Base-by-base conservation (phyloP, 2,113 vertebrate species). In the Megaleporinus macrocephalus region DNA sequence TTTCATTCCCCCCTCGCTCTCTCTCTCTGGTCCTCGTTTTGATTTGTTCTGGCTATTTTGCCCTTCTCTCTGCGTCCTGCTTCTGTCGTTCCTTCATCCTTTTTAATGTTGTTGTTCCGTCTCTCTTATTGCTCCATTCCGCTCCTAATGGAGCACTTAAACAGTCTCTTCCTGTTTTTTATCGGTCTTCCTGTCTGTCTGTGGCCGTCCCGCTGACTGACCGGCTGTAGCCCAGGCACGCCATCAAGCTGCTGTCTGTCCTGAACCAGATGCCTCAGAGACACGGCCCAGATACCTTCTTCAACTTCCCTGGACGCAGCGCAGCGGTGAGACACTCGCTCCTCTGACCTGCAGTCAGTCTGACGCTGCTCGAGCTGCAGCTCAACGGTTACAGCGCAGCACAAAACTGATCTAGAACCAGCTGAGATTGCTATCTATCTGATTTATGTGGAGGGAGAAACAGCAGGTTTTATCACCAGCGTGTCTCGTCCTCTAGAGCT, bases 251-350 rank as follows among this genome's bases (percentile, higher is more conserved):
- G 69, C 89, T 99, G 87, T 99, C 98, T 70, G 97, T 99, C 89
- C 94, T 99, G 93, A 99, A 99, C 94, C 97, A 99, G 94, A 99
- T 99, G 98, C 97, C 98, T 89, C 98, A 99, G 92, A 96, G 98
- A 94, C 98, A 99, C n/a, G 98, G 98, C 84, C 98, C 98, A 71
- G 98, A 99, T 91, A 99, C 98, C 61, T 99, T 99, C 95, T 99
- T 99, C 93, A 99, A 99, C 95, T 99, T 99, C 83, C 98, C 98
- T 83, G 97, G 98, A 90, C 96, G 97, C 92, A 99, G 97, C 93
- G 98, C 98, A 92, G 98, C 98, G 93, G 98, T 99, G 93, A 97
- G 97, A 93, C 22, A 3, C 24, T 27, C 12, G 5, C 33, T 13
- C 11, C 24, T 16, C 22, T 36, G 59, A 29, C 24, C 30, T 61